Evolutionary conservation across 2,797 vertebrate species (phyloP).

Genomic region (Tragelaphus eurycerus): DNA sequence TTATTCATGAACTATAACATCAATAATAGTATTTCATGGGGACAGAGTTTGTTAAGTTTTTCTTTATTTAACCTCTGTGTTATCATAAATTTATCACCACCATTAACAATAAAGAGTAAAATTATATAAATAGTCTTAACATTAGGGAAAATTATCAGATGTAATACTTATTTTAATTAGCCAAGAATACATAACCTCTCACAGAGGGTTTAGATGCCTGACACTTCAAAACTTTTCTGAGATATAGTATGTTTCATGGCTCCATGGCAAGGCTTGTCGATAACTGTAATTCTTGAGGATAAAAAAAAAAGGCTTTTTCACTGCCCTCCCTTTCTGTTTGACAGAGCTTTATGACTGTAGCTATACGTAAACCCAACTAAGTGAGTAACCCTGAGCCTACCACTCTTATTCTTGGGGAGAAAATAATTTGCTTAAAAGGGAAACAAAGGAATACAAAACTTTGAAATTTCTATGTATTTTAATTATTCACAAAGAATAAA

Average conservation of each 20-base stretch:
- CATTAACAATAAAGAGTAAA: neutral
- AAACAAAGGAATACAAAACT: neutral
- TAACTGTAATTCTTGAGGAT: neutral
- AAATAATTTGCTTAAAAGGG: neutral
- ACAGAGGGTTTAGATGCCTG: neutral
- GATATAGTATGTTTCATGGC: neutral
- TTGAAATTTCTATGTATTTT: neutral
- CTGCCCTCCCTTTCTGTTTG: neutral
- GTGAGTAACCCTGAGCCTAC: neutral
- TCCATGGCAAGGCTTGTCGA: neutral
- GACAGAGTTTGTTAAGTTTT: neutral
- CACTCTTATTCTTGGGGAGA: neutral
- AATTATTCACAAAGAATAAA: constrained; percentile 39
- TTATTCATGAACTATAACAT: neutral
- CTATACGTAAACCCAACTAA: neutral
- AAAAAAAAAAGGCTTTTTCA: neutral
- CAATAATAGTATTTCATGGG: neutral
- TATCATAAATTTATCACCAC: neutral
- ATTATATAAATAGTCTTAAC: neutral
- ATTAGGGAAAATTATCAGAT: neutral
- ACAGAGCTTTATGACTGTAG: neutral
- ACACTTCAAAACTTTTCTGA: neutral
- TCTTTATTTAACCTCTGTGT: neutral
- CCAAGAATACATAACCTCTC: neutral
- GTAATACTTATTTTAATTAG: constrained; percentile 17